A percentile compares a stretch with the other conserved stretches of the same genome.
These are phyloP conservation scores for Clarias pachynema DNA, from an alignment of 2,797 vertebrate genomes.

Conservation along the genomic window DNA sequence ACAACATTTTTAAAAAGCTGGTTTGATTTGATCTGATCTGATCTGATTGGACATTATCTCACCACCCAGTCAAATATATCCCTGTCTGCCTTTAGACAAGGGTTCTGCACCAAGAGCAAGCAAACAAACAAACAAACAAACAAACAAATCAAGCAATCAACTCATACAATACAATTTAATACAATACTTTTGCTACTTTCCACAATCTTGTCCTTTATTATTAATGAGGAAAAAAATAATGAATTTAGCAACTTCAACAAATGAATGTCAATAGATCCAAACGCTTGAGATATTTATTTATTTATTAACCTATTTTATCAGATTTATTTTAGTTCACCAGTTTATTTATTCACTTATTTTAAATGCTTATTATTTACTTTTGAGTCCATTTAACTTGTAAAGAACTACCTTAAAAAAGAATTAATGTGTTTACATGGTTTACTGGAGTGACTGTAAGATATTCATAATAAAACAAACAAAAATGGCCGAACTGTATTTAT, in stretches of 20 bases:
- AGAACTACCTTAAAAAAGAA: background rate
- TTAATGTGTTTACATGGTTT: background rate
- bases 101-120: background rate
- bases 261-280: background rate
- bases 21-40: too few species aligned
- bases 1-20: background rate
- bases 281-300: background rate
- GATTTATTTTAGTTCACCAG: background rate
- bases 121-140: background rate
- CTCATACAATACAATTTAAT: background rate
- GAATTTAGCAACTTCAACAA: background rate
- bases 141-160: background rate
- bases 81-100: background rate
- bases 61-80: background rate
- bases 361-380: background rate
- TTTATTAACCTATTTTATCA: background rate
- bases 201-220: background rate
- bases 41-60: background rate
- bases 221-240: background rate
- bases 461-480: background rate
- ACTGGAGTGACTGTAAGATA: background rate
- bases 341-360: background rate
- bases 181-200: too few species aligned
- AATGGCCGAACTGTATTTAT: too few species aligned
- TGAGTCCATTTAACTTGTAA: background rate